Base-by-base conservation (phyloP, 2,888 invertebrate genomes). In the Heteromyza rotundicornis region DNA sequence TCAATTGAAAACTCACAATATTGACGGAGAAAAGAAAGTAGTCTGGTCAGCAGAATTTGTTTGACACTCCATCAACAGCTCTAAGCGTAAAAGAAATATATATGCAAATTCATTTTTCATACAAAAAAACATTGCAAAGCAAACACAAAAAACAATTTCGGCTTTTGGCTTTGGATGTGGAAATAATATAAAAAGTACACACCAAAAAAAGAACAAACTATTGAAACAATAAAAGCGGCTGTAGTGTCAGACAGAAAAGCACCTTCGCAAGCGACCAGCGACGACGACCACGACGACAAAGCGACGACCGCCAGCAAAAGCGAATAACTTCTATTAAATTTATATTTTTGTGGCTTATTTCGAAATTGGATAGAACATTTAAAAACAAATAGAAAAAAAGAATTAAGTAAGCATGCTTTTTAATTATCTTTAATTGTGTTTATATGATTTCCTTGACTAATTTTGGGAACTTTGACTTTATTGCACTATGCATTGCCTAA, bases 321-420 rank as follows among this genome's bases (percentile, higher is more conserved):
- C 40, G 49, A 2, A 19, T 8, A 73, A n/a, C 71, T 72, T 74
- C 62, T 71, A 69, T 74, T 75, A 73, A 67, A 69, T 74, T 74
- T 67, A 70, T 61, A n/a, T 73, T 70, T 73, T 64, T 73, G 68
- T 73, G 67, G 47, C n/a, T 49, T 54, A 24, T 27, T 62, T 56
- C 57, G 53, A 68, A 67, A 77, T 75, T 76, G 75, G 75, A 77
- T 57, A 47, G 36, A 52, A 57, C 65, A 64, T 79, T 78, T 76
- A 73, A n/a, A n/a, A n/a, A n/a, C n/a, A n/a, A n/a, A n/a, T 76
- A 71, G 76, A 75, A 77, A 74, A 40, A 59, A 66, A 68, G 64
- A 70, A 76, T 73, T 78, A 77, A 76, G 80, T 80, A 80, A 80
- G 80, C 81, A 80, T 80, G 80, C 79, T 74, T 79, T 75, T 70